Evolutionary conservation across 1,140 invertebrate genomes (phyloP), one percentile per base, ranked within the genome.

Genomic region (Tetramorium parvispinum): DNA sequence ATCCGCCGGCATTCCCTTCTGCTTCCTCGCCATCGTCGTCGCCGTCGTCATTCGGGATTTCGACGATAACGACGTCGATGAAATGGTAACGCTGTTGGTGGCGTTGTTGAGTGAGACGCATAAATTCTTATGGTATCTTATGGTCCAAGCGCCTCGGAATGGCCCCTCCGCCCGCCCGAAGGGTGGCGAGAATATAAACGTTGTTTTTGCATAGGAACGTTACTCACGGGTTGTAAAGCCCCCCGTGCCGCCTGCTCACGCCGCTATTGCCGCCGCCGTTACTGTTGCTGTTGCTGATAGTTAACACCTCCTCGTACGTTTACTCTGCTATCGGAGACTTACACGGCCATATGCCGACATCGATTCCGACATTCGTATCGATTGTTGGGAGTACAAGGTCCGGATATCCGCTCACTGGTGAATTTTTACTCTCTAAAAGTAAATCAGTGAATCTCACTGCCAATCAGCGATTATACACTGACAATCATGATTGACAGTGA

Each of bases 41-140:
- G 55, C 53, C 24, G 51, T 83, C 65, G 49, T 85, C 57, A 43
- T 21, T 83, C 63, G 53, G 32, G 75, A 87, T 87, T 82, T 89
- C 79, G 66, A 73, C n/a, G 61, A 85, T 66, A 66, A 51, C 65
- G 43, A 76, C 59, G 37, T 65, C 61, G 59, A 46, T 46, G 87
- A 61, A 88, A 88, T 76, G 78, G 85, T 82, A 71, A 83, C 53
- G 87, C 61, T 65, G 70, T 51, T 82, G 85, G 71, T 83, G 85
- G 71, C 78, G 78, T 43, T 76, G 79, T 85, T 68, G 65, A 66
- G 46, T 63, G 70, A 81, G 87, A 83, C 76, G 87, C 87, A 89
- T 89, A 89, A 89, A 89, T 86, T 89, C 87, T 88, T 89, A 89
- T 55, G 88, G 65, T 86, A 76, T 86, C 87, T 86, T 82, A 82